phyloP scores from a whole-genome alignment of 2,888 invertebrate genomes.

The Macropis europaea region DNA sequence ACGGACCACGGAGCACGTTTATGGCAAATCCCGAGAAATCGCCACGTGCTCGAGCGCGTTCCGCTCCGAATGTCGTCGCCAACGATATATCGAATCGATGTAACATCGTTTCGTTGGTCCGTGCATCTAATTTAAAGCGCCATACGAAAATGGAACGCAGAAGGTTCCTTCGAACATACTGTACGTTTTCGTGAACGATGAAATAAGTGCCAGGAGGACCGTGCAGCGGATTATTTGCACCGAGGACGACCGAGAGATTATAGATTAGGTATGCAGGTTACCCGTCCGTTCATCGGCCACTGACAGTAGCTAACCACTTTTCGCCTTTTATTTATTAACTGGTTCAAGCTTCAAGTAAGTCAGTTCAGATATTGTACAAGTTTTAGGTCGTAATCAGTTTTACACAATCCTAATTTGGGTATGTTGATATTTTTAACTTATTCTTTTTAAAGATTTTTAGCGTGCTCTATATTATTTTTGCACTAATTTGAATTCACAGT shows the following conservation, averaged over 20 bases:
- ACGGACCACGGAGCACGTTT: no score
- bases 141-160: not conserved
- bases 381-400: no score
- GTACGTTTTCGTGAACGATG: not conserved
- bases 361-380: no score
- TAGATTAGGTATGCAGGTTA: constrained; percentile 71
- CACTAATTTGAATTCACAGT: no score
- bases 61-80: not conserved
- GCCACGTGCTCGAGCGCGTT: not conserved
- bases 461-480: no score
- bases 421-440: no score
- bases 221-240: constrained; percentile 21
- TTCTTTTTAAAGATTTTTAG: no score
- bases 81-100: not conserved
- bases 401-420: no score
- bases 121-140: not conserved
- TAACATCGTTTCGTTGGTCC: not conserved
- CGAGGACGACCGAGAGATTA: constrained; percentile 57
- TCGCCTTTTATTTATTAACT: no score
- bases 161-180: not conserved
- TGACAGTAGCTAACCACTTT: constrained; percentile 50
- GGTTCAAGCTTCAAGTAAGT: no score
- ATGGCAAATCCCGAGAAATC: not conserved
- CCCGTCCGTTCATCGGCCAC: constrained; percentile 64
- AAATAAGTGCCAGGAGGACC: constrained; percentile 25